phyloP scores from a whole-genome alignment of 92 coral and sea anemone species.

The Heliopora coerulea region DNA sequence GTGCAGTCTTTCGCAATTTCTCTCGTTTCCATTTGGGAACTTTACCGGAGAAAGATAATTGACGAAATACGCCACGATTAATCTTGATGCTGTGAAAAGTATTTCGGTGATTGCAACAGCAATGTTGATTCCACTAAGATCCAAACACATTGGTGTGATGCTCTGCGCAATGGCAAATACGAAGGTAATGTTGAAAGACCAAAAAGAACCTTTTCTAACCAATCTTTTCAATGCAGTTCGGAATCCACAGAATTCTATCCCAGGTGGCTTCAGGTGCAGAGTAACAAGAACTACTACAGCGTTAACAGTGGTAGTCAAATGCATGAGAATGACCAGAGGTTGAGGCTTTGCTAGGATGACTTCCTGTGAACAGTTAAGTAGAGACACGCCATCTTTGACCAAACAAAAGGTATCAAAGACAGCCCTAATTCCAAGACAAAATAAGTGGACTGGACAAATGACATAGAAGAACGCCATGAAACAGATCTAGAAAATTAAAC shows the following conservation, averaged over 20 bases:
- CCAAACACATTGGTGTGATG: background rate
- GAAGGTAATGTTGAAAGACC: conserved; percentile 27
- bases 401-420: conserved; percentile 23
- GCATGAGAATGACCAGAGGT: conserved; percentile 1
- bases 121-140: background rate
- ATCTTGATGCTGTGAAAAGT: conserved; percentile 11
- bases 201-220: conserved; percentile 22
- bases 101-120: background rate
- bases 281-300: conserved; percentile 10
- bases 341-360: conserved; percentile 22
- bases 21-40: background rate
- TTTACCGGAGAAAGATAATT: conserved; percentile 25
- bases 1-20: conserved; percentile 4
- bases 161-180: background rate
- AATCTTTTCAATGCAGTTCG: background rate
- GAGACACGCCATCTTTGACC: conserved; percentile 16
- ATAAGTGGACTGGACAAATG: conserved; percentile 5
- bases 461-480: conserved; percentile 21
- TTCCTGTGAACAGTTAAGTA: conserved; percentile 24
- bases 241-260: conserved; percentile 24
- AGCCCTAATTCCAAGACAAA: conserved; percentile 19
- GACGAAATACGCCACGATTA: conserved; percentile 23
- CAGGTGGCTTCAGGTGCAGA: conserved; percentile 10
- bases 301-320: conserved; percentile 1
- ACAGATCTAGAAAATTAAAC: conserved; percentile 1